Conservation (phyloP, 2,888 invertebrate species). For the Hyalella azteca region DNA sequence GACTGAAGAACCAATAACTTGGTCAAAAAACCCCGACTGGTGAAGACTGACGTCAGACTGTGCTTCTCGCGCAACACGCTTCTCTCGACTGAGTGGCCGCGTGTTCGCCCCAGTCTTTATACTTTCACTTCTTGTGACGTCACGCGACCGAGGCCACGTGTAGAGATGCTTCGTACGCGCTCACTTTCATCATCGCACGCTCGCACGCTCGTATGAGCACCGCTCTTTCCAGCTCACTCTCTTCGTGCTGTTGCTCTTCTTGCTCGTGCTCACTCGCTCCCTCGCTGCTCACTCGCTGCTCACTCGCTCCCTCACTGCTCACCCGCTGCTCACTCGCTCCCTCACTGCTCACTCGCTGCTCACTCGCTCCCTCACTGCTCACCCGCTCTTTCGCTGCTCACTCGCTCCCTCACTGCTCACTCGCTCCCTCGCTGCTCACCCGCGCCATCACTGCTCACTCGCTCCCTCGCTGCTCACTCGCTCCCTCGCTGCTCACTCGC, state of each 20-base stretch:
- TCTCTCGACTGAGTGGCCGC: conserved; percentile 45
- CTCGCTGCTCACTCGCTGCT: background rate
- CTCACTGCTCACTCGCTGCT: background rate
- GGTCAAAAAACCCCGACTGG: conserved; percentile 52
- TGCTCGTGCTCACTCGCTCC: background rate
- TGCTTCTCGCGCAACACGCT: conserved; percentile 42
- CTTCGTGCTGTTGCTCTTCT: background rate
- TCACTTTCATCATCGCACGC: background rate
- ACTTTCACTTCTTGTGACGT: conserved; percentile 56
- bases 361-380: background rate
- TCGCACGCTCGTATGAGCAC: background rate
- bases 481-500: background rate
- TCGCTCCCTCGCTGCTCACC: background rate
- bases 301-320: background rate
- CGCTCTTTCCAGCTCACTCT: background rate
- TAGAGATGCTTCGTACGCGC: background rate
- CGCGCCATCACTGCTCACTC: background rate
- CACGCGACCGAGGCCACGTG: conserved; percentile 26
- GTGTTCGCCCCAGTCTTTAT: conserved; percentile 38
- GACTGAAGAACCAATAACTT: conserved; percentile 50
- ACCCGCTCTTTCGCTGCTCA: background rate
- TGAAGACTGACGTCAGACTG: conserved; percentile 40
- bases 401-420: background rate
- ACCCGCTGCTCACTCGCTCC: background rate
- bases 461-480: background rate